These are phyloP conservation scores for Ophonus ardosiacus DNA, from an alignment of 2,888 invertebrate species.

Conservation along the genomic window DNA sequence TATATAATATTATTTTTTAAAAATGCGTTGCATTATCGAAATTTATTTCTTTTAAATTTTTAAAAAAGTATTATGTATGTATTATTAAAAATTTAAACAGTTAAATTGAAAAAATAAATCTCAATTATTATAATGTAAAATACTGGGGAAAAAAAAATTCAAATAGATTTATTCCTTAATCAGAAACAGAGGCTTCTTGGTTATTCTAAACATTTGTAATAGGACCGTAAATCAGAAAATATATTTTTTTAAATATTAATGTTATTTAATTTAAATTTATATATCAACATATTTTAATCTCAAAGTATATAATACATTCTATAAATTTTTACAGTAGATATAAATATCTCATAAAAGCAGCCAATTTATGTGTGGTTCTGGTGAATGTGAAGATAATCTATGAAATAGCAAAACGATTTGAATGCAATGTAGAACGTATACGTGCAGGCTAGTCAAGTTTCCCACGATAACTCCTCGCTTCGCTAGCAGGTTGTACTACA, in stretches of 20 bases:
- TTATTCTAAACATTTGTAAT: too few species aligned
- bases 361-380: not conserved
- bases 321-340: not conserved
- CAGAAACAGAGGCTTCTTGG: too few species aligned
- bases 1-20: too few species aligned
- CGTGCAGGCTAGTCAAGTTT: not conserved
- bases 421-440: slow-evolving; percentile 2
- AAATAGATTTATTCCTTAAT: too few species aligned
- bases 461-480: slow-evolving; percentile 32
- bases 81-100: too few species aligned
- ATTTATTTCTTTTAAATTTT: too few species aligned
- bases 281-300: not conserved
- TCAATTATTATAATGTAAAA: too few species aligned
- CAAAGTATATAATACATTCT: not conserved
- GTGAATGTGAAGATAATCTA: not conserved
- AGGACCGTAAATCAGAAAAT: too few species aligned
- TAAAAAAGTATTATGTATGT: too few species aligned
- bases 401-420: slow-evolving; percentile 1
- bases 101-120: too few species aligned
- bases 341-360: not conserved
- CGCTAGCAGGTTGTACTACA: not conserved
- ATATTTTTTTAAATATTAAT: not conserved
- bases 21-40: too few species aligned
- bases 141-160: too few species aligned
- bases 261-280: not conserved